Evolutionary conservation across 37 sponge, comb jelly and placozoan genomes (phyloP).

Genomic region (Halichondria panicea): DNA sequence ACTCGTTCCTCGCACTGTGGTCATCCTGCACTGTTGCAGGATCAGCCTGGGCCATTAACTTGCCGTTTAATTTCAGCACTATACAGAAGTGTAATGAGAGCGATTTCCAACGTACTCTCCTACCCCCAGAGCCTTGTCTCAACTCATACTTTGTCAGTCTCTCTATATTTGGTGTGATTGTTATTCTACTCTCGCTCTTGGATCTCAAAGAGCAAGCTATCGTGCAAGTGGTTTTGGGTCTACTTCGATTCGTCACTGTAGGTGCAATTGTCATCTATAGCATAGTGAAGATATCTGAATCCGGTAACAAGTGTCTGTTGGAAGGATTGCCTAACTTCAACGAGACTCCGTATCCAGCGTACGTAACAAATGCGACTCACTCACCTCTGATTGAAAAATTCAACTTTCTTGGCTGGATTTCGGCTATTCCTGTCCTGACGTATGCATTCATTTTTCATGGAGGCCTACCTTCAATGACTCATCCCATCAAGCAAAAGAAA

Average conservation of each 20-base stretch:
- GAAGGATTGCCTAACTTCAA: too few relatives aligned
- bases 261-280: conserved; percentile 65
- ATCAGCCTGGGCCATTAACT: conserved; percentile 84
- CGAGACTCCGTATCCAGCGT: too few relatives aligned
- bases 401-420: conserved; percentile 66
- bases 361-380: too few relatives aligned
- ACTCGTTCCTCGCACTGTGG: conserved; percentile 62
- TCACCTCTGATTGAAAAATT: too few relatives aligned
- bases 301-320: conserved; percentile 28
- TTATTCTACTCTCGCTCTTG: conserved; percentile 61
- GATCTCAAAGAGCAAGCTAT: conserved; percentile 87
- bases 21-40: conserved; percentile 81
- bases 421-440: conserved; percentile 68
- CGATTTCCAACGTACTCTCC: conserved; percentile 51
- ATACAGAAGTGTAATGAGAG: conserved; percentile 52
- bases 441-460: conserved; percentile 82
- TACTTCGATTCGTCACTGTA: conserved; percentile 73
- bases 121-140: conserved; percentile 59
- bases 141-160: conserved; percentile 75
- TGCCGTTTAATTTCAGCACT: conserved; percentile 65
- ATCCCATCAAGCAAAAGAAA: conserved; percentile 71
- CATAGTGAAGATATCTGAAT: conserved; percentile 39
- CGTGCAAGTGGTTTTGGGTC: conserved; percentile 75
- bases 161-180: conserved; percentile 69
- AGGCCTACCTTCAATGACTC: conserved; percentile 76